phyloP scores from a whole-genome alignment of 1,140 invertebrate genomes.

The Ceratosolen solmsi region DNA sequence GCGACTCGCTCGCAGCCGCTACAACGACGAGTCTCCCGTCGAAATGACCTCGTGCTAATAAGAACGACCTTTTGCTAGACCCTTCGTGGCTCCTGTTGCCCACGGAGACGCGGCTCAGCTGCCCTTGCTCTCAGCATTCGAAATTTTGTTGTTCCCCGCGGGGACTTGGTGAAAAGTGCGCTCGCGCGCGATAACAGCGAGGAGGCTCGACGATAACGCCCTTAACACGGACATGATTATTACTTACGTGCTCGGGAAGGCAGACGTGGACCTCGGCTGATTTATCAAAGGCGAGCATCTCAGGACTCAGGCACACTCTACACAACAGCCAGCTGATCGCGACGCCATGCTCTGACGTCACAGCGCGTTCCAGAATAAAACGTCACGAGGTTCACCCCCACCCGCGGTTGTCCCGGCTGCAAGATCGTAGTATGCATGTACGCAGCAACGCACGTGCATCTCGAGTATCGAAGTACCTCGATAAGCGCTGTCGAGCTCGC shows the following conservation, averaged over 20 bases:
- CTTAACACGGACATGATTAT: background rate
- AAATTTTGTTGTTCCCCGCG: too few species aligned
- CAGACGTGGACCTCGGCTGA: conserved; percentile 56
- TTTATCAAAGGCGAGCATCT: conserved; percentile 54
- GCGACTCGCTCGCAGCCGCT: too few species aligned
- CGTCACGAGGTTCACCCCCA: conserved; percentile 34
- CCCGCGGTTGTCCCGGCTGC: background rate
- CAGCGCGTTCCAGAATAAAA: conserved; percentile 32
- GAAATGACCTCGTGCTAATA: too few species aligned
- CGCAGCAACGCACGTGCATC: background rate
- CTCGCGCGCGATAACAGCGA: too few species aligned
- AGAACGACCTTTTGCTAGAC: too few species aligned
- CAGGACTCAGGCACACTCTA: conserved; percentile 56
- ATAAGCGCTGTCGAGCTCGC: too few species aligned
- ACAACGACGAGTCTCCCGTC: too few species aligned
- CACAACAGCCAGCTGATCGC: conserved; percentile 73
- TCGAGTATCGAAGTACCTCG: background rate
- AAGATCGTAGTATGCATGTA: background rate
- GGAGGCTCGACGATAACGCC: background rate
- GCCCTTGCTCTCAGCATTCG: too few species aligned
- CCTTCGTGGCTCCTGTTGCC: too few species aligned
- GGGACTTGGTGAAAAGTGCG: too few species aligned
- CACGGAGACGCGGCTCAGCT: too few species aligned
- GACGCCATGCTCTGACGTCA: conserved; percentile 72
- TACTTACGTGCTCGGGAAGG: conserved; percentile 57